These are phyloP conservation scores for Augochlora pura DNA, from an alignment of 1,140 invertebrate species.

Conservation along the genomic window DNA sequence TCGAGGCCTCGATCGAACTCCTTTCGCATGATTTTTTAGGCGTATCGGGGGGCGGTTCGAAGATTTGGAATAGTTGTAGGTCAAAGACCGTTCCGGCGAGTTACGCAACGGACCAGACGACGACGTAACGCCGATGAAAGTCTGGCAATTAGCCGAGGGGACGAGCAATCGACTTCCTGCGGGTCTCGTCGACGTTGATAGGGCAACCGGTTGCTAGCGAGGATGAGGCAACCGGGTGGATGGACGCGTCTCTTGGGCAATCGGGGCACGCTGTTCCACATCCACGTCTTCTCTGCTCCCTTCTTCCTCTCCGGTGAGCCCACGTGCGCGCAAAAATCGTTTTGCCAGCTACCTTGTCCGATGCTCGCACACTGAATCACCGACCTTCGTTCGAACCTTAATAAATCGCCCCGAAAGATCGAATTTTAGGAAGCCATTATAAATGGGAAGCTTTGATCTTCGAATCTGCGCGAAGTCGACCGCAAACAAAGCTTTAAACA, in stretches of 20 bases:
- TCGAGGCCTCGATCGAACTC: no score
- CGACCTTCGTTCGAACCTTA: no score
- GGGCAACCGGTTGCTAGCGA: conserved; percentile 32
- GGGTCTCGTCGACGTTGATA: conserved; percentile 36
- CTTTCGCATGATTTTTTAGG: no score
- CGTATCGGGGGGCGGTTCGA: no score
- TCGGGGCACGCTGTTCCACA: background rate
- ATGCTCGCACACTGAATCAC: no score
- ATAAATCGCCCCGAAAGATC: no score
- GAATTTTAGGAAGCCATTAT: no score
- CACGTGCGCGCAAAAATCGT: no score
- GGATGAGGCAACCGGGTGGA: conserved; percentile 53
- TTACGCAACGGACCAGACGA: conserved; percentile 18
- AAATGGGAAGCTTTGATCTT: no score
- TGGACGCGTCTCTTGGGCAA: conserved; percentile 48
- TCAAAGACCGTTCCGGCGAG: background rate
- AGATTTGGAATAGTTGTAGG: background rate
- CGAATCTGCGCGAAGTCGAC: no score
- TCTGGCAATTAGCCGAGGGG: conserved; percentile 52
- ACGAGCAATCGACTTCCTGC: conserved; percentile 60
- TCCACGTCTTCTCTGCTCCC: background rate
- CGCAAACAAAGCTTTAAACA: no score
- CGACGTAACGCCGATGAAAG: conserved; percentile 24
- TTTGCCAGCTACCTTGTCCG: no score
- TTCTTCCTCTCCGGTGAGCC: background rate